Conservation (phyloP, 1,140 invertebrate genomes). For the Reticulitermes speratus region DNA sequence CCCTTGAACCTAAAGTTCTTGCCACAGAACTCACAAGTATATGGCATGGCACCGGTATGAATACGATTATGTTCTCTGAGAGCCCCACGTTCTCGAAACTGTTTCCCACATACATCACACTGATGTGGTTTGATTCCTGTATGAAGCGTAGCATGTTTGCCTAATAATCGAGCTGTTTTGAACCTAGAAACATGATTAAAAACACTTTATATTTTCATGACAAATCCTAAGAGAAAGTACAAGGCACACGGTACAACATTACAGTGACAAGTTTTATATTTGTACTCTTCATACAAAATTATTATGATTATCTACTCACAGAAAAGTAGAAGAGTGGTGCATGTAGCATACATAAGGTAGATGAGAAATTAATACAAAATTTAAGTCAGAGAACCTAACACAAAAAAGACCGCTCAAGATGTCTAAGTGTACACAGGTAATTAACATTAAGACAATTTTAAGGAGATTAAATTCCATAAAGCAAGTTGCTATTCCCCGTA, state of each 20-base stretch:
- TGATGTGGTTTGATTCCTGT: slow-evolving; percentile 46
- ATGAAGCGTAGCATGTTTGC: slow-evolving; percentile 33
- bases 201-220: not conserved
- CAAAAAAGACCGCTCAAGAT: too few species aligned
- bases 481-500: too few species aligned
- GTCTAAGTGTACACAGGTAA: too few species aligned
- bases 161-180: slow-evolving; percentile 34
- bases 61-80: slow-evolving; percentile 34
- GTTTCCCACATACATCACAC: slow-evolving; percentile 48
- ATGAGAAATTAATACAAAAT: too few species aligned
- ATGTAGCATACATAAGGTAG: too few species aligned
- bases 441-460: too few species aligned
- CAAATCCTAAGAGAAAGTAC: not conserved
- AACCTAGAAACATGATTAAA: slow-evolving; percentile 24
- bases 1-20: slow-evolving; percentile 37
- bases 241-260: not conserved
- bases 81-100: slow-evolving; percentile 40
- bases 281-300: too few species aligned
- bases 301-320: too few species aligned
- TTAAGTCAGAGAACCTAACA: too few species aligned
- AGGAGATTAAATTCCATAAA: too few species aligned
- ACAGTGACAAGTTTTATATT: not conserved
- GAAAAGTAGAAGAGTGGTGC: too few species aligned
- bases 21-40: slow-evolving; percentile 31
- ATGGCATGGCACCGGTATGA: slow-evolving; percentile 53